phyloP scores from a whole-genome alignment of 2,797 vertebrate genomes.

The Coregonus sp. region DNA sequence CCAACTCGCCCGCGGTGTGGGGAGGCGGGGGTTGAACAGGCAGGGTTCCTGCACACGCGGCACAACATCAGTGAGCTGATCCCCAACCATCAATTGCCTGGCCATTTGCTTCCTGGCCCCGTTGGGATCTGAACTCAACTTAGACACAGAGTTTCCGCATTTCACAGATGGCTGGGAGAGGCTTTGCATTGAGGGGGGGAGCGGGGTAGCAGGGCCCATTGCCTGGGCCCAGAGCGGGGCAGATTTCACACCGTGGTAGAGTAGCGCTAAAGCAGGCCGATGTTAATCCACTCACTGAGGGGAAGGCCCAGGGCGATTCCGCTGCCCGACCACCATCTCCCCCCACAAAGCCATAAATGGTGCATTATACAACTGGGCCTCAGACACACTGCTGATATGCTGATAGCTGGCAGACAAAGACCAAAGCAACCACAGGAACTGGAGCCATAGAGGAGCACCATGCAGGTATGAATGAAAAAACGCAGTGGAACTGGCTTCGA shows the following conservation, averaged over 20 bases:
- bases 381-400: slow-evolving; percentile 79
- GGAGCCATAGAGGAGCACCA: slow-evolving; percentile 60
- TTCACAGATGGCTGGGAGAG: slow-evolving; percentile 83
- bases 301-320: slow-evolving; percentile 78
- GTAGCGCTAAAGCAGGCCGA: slow-evolving; percentile 74
- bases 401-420: slow-evolving; percentile 76
- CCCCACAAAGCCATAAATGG: slow-evolving; percentile 76
- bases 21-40: slow-evolving; percentile 62
- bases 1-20: slow-evolving; percentile 73
- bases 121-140: slow-evolving; percentile 81
- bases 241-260: slow-evolving; percentile 80
- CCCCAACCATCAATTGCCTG: slow-evolving; percentile 60
- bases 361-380: slow-evolving; percentile 77
- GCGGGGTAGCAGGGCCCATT: background rate
- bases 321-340: slow-evolving; percentile 71
- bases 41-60: slow-evolving; percentile 77
- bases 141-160: slow-evolving; percentile 83
- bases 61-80: slow-evolving; percentile 77
- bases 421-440: slow-evolving; percentile 70
- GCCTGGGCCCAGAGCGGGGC: slow-evolving; percentile 49
- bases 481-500: too few species aligned
- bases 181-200: slow-evolving; percentile 77
- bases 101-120: slow-evolving; percentile 74
- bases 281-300: slow-evolving; percentile 81
- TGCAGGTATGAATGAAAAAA: slow-evolving; percentile 38